Evolutionary conservation across 2,797 vertebrate species (phyloP), one percentile per base, ranked within the genome.

Genomic region (Sebastes jordani): DNA sequence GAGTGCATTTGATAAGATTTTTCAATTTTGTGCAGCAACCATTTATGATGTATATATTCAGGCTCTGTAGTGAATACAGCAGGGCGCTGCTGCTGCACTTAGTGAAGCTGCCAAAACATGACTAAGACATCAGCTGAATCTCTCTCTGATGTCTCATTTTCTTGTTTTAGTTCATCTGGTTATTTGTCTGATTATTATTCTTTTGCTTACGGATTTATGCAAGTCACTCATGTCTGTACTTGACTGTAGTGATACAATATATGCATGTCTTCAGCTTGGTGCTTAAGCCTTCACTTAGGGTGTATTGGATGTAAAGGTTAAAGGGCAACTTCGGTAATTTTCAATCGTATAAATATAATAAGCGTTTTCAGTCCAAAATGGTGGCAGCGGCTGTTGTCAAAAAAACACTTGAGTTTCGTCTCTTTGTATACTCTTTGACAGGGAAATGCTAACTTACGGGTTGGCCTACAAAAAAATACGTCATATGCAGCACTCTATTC

Each of bases 1-100:
- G 69, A 86, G 65, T 72, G 80, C 64, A 16, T 86, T 60, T 78
- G 59, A 76, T 80, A 67, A 80, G 62, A 70, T 80, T 63, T 75
- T 83, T 71, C 36, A 36, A 36, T 84, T 81, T 64, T 64, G n/a
- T 69, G 23, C 29, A 5, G 69, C 14, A 23, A 63, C 23, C 18
- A 64, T 82, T 58, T 34, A 67, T 82, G 69, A 85, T 75, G 73
- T 76, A 74, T 54, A 66, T 69, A 70, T 68, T 56, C 46, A 52
- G 66, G 75, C 55, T 6, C 16, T 29, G 38, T 22, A 27, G 32
- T 65, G 29, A 66, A 64, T 60, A 27, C 16, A 72, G 56, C 23
- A 66, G 20, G 6, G 10, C 10, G 29, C 58, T 38, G 58, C 58
- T 38, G 54, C 58, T 76, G 74, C 14, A 22, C 29, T 46, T 46